A percentile compares a stretch with the other conserved stretches of the same genome.
phyloP scores from a whole-genome alignment of 2,797 vertebrate species.

The Geotrypetes seraphini region DNA sequence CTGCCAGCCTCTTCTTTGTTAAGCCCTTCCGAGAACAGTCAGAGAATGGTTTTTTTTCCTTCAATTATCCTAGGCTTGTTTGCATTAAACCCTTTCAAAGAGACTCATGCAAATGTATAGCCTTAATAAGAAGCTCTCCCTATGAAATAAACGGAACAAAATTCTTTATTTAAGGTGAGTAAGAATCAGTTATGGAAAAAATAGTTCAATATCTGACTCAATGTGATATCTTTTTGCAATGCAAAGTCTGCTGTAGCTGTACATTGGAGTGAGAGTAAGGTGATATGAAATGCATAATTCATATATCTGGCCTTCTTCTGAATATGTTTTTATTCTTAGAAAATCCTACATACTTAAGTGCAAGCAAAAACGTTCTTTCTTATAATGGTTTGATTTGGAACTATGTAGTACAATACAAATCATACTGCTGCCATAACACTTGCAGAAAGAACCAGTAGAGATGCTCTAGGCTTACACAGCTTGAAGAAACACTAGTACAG shows the following conservation, averaged over 20 bases:
- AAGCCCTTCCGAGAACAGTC: conserved; percentile 69
- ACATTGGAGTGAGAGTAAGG: conserved; percentile 63
- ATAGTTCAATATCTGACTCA: conserved; percentile 84
- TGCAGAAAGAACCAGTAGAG: no score
- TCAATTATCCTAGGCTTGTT: conserved; percentile 90
- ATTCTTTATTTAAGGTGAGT: conserved; percentile 83
- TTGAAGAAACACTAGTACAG: no score
- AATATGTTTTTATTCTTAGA: conserved; percentile 43
- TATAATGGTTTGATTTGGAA: conserved; percentile 58
- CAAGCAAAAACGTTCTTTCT: conserved; percentile 73
- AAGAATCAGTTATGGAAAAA: conserved; percentile 82
- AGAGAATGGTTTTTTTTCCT: conserved; percentile 68
- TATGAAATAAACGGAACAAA: conserved; percentile 79
- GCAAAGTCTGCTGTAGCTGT: conserved; percentile 53
- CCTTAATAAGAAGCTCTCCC: conserved; percentile 65
- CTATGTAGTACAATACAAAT: not conserved
- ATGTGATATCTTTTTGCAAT: conserved; percentile 65
- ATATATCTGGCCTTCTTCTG: conserved; percentile 66
- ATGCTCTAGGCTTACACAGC: no score
- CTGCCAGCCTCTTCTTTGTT: conserved; percentile 72
- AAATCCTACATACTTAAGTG: conserved; percentile 77
- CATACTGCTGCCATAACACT: not conserved
- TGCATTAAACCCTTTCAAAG: conserved; percentile 74
- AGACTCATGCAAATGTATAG: conserved; percentile 53
- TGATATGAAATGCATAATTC: conserved; percentile 88